phyloP scores from a whole-genome alignment of 1,140 invertebrate species.

The Dermatophagoides farinae region DNA sequence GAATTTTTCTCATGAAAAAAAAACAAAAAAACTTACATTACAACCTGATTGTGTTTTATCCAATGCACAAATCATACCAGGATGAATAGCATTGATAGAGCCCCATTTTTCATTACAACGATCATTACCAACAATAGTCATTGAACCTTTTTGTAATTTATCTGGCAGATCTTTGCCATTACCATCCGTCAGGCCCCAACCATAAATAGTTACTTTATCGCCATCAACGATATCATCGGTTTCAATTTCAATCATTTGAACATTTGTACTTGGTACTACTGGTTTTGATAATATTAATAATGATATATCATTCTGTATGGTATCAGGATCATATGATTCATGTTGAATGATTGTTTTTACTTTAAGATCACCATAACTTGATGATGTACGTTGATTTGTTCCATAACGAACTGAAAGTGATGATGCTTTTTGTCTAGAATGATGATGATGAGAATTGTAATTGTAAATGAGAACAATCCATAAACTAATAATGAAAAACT shows the following conservation, averaged over 20 bases:
- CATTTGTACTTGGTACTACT: neutral
- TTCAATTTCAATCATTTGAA: neutral
- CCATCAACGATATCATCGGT: neutral
- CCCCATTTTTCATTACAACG: neutral
- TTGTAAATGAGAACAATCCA: neutral
- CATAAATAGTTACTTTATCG: constrained; percentile 1
- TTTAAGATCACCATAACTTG: neutral
- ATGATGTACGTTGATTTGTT: neutral
- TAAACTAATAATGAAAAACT: neutral
- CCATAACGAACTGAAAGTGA: neutral
- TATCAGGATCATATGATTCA: neutral
- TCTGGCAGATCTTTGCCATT: neutral
- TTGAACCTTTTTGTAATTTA: neutral
- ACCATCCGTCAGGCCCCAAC: constrained; percentile 1
- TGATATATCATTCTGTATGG: neutral
- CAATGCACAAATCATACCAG: constrained; percentile 2
- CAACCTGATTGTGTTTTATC: neutral
- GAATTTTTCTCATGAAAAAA: neutral
- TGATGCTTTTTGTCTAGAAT: neutral
- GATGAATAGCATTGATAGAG: neutral
- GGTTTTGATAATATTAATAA: neutral
- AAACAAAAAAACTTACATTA: constrained; percentile 1
- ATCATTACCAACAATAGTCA: neutral
- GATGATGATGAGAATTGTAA: neutral
- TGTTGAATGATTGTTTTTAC: neutral